phyloP scores from a whole-genome alignment of 1,140 invertebrate genomes.

The Diplogasteroides magnus region DNA sequence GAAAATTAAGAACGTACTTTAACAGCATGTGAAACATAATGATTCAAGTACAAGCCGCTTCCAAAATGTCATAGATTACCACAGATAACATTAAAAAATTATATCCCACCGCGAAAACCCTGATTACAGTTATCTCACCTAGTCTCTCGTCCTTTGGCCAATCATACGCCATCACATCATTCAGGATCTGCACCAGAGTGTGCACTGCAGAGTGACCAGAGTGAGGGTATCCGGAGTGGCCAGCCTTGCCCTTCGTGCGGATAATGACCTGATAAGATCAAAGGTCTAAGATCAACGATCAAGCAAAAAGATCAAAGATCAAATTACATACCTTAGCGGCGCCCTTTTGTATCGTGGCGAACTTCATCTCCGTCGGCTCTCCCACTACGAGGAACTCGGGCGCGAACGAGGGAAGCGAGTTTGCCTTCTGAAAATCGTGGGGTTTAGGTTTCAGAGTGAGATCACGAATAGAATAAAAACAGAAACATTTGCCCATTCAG shows the following conservation, averaged over 20 bases:
- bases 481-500: background rate
- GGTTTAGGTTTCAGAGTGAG: background rate
- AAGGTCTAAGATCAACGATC: no score
- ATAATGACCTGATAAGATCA: constrained; percentile 16
- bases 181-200: constrained; percentile 37
- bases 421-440: background rate
- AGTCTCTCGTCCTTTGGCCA: constrained; percentile 30
- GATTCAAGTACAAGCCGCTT: no score
- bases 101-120: background rate
- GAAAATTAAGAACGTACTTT: no score
- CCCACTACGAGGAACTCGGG: constrained; percentile 44
- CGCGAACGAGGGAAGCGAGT: background rate
- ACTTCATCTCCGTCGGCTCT: constrained; percentile 44
- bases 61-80: no score
- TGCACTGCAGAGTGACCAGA: constrained; percentile 38
- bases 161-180: constrained; percentile 27
- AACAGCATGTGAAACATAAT: no score
- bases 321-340: constrained; percentile 34
- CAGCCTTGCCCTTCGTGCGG: constrained; percentile 32
- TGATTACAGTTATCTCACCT: background rate
- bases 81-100: no score
- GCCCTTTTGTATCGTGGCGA: constrained; percentile 42
- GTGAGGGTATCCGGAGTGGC: constrained; percentile 44
- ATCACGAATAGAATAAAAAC: background rate
- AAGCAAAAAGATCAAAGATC: background rate